Base-by-base conservation (phyloP, 2,888 invertebrate genomes). In the Drosophila robusta region DNA sequence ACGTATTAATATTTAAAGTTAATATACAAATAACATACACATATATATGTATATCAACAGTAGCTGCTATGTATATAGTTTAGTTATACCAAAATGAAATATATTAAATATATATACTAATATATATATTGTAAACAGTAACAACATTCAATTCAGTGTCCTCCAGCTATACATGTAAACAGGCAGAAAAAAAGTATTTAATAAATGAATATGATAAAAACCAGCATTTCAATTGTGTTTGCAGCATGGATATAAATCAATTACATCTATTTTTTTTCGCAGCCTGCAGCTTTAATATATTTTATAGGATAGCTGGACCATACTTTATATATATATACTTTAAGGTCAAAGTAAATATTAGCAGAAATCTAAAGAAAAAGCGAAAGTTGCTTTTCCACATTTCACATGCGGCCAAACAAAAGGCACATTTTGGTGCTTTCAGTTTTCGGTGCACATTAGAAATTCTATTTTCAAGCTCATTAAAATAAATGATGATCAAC, bases 401-500 rank as follows among this genome's bases (percentile, higher is more conserved):
- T 57, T 56, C 9, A 38, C 26, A 26, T 47, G 38, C 9, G 32
- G 41, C 32, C 12, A 14, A 26, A 26, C 9, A 29, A 12, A 6
- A 4, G 14, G 11, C 29, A 32, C 6, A 14, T 11, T 11, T 5
- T 9, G n/a, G n/a, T 9, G 9, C 47, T 14, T 41, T 14, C 34
- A 5, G 44, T n/a, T 62, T 62, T 54, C n/a, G 56, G 44, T 11
- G 32, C 70, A 57, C 75, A 80, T 89, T 75, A 56, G 69, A 77
- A 89, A 89, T 89, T 89, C 86, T 82, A 85, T 81, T 87, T 84
- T 70, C 72, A 73, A 82, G 83, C 89, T 90, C 90, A 90, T 90
- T 90, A 90, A 90, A 90, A 89, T 89, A 90, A 89, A 90, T 89
- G 90, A 89, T 82, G 87, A 87, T 77, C 73, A 77, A 77, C 81